Conservation (phyloP, 2,797 vertebrate species). For the Octomys mimax region DNA sequence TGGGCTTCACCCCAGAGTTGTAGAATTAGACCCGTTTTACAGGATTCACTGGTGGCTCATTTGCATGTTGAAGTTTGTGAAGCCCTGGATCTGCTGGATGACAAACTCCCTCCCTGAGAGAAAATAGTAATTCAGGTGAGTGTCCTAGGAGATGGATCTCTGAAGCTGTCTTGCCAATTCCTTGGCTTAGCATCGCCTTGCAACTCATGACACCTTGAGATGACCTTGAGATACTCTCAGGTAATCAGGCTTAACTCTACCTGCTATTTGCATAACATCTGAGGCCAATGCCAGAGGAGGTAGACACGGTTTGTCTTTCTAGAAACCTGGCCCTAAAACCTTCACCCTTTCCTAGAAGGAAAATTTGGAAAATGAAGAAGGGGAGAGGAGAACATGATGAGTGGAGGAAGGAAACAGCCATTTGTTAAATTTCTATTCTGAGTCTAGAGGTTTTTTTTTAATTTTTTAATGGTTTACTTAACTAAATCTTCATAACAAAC, state of each 20-base stretch:
- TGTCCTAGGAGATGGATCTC: not conserved
- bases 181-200: not conserved
- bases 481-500: not conserved
- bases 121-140: not conserved
- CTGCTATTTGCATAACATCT: not conserved
- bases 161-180: not conserved
- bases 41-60: not conserved
- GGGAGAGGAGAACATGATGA: not conserved
- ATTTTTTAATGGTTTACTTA: not conserved
- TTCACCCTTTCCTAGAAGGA: not conserved
- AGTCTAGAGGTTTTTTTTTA: not conserved
- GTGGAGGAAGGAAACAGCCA: not conserved
- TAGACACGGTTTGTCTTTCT: not conserved
- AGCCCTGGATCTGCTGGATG: accelerated
- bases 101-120: not conserved
- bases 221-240: not conserved
- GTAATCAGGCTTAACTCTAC: not conserved
- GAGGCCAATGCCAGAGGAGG: not conserved
- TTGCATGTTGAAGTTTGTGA: accelerated
- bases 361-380: not conserved
- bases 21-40: not conserved
- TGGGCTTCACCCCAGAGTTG: not conserved
- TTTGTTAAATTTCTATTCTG: not conserved
- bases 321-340: not conserved
- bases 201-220: not conserved